These are phyloP conservation scores for Danio tinwini DNA, from an alignment of 2,797 vertebrate species.

Conservation along the genomic window DNA sequence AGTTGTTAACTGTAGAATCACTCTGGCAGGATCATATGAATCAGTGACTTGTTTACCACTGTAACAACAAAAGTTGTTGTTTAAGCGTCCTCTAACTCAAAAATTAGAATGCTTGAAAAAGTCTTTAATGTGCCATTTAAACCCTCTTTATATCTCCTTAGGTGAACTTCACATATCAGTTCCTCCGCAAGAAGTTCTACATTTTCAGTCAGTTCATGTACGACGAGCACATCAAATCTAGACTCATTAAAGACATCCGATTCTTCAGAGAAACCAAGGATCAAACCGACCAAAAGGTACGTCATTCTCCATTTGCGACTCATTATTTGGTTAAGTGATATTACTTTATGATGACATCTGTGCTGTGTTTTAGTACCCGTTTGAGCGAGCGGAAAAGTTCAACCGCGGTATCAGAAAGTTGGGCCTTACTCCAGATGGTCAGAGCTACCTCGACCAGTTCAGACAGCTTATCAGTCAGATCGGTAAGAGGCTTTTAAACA, in stretches of 20 bases:
- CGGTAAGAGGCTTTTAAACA: constrained; percentile 76
- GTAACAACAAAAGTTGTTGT: too few relatives aligned
- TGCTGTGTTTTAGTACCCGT: constrained; percentile 85
- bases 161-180: constrained; percentile 99
- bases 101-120: too few relatives aligned
- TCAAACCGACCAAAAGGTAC: constrained; percentile 97
- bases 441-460: constrained; percentile 99
- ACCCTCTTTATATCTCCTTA: constrained; percentile 61
- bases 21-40: too few relatives aligned
- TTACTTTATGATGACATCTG: background rate
- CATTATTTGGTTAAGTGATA: background rate
- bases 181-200: constrained; percentile 98
- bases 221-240: constrained; percentile 98
- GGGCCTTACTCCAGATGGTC: constrained; percentile 95
- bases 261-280: constrained; percentile 98
- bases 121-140: too few relatives aligned
- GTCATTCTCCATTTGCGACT: background rate
- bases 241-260: constrained; percentile 98
- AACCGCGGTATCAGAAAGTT: constrained; percentile 97
- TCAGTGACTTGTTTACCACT: too few relatives aligned
- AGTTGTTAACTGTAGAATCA: too few relatives aligned
- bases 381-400: constrained; percentile 98
- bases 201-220: constrained; percentile 99
- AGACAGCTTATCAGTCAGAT: constrained; percentile 98
- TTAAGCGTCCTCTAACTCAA: too few relatives aligned